A percentile compares a stretch with the other conserved stretches of the same genome.
These are phyloP conservation scores for Tinea pellionella DNA, from an alignment of 2,888 invertebrate species.

Conservation along the genomic window DNA sequence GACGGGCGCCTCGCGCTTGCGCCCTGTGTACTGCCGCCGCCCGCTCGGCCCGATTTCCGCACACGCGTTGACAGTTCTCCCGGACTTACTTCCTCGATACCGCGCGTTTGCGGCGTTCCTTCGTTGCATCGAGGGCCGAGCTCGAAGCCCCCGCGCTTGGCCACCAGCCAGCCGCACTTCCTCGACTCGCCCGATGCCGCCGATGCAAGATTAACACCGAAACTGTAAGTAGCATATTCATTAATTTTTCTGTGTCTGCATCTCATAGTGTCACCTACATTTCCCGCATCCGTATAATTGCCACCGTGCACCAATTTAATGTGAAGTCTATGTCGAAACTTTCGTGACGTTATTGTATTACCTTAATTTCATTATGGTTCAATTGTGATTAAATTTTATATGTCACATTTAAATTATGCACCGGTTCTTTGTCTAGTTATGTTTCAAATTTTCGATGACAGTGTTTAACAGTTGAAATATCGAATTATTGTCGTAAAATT, in stretches of 20 bases:
- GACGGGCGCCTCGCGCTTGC: conserved; percentile 70
- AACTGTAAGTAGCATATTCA: conserved; percentile 35
- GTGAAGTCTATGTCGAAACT: background rate
- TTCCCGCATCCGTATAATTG: background rate
- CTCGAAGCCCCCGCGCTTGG: conserved; percentile 20
- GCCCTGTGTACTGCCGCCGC: conserved; percentile 40
- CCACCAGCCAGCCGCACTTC: conserved; percentile 24
- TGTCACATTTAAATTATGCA: background rate
- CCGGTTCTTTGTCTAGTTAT: conserved; percentile 1
- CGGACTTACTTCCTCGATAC: conserved; percentile 65
- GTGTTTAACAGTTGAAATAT: background rate
- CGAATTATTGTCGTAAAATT: background rate
- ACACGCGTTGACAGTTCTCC: conserved; percentile 73
- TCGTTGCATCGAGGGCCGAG: conserved; percentile 27
- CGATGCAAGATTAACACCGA: conserved; percentile 50
- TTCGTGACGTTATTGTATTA: background rate
- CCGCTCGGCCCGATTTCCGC: conserved; percentile 69
- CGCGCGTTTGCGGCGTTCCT: conserved; percentile 44
- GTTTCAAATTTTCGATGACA: background rate
- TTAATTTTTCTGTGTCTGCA: background rate
- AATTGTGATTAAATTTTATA: background rate
- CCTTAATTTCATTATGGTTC: background rate
- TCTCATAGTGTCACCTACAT: conserved; percentile 9
- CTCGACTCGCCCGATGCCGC: conserved; percentile 25
- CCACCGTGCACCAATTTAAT: background rate